Evolutionary conservation across 2,888 invertebrate genomes (phyloP).

Genomic region (Hemithea aestivaria): DNA sequence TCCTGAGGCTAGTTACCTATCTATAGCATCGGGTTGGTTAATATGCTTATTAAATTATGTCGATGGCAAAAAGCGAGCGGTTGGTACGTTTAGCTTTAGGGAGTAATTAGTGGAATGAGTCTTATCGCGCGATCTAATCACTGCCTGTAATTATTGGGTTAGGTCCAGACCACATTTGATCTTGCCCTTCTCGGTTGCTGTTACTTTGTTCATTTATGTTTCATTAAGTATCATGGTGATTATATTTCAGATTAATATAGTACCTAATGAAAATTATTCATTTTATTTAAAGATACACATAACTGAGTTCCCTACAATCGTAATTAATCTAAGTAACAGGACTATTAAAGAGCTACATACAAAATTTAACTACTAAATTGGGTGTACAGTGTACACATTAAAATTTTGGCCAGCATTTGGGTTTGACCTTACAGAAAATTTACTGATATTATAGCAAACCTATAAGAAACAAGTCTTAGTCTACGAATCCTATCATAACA

Average conservation of each 20-base stretch:
- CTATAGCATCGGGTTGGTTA: conserved; percentile 71
- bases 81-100: conserved; percentile 73
- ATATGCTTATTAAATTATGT: conserved; percentile 77
- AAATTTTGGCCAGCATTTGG: too few relatives aligned
- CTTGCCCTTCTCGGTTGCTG: conserved; percentile 38
- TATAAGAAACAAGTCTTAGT: too few relatives aligned
- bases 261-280: too few relatives aligned
- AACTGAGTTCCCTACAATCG: too few relatives aligned
- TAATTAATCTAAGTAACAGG: too few relatives aligned
- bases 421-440: too few relatives aligned
- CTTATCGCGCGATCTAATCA: conserved; percentile 73
- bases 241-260: conserved; percentile 1
- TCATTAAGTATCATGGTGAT: conserved; percentile 16
- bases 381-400: too few relatives aligned
- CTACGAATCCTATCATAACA: too few relatives aligned
- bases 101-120: conserved; percentile 76
- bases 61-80: conserved; percentile 69
- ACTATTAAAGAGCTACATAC: too few relatives aligned
- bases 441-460: too few relatives aligned
- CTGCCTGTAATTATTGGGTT: conserved; percentile 69
- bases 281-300: too few relatives aligned
- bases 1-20: conserved; percentile 63
- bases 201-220: conserved; percentile 36
- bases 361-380: too few relatives aligned
- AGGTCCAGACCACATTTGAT: conserved; percentile 49